Conservation (phyloP, 2,888 invertebrate genomes). For the Uloborus plumipes region DNA sequence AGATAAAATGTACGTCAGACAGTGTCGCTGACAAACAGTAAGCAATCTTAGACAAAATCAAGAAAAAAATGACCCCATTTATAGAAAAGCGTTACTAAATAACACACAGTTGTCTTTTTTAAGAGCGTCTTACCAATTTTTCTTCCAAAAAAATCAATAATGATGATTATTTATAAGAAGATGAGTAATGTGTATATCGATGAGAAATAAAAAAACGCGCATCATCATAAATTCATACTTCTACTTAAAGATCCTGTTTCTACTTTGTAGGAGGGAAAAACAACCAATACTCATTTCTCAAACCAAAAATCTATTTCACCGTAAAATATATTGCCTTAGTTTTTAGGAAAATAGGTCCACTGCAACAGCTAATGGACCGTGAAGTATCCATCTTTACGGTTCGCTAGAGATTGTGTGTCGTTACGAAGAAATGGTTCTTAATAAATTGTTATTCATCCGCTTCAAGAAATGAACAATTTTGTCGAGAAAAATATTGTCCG, state of each 20-base stretch:
- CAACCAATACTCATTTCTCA: slow-evolving; percentile 34
- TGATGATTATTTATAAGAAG: too few species aligned
- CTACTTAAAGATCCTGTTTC: slow-evolving; percentile 9
- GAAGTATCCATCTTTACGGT: slow-evolving; percentile 38
- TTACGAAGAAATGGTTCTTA: slow-evolving; percentile 28
- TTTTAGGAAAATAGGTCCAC: slow-evolving; percentile 39
- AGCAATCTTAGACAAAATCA: too few species aligned
- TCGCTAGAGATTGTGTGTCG: slow-evolving; percentile 20
- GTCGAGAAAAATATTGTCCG: slow-evolving; percentile 42
- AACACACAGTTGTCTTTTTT: too few species aligned
- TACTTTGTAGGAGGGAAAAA: neutral
- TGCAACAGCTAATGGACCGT: slow-evolving; percentile 41
- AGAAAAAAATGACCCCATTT: too few species aligned
- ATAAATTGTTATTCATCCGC: slow-evolving; percentile 50
- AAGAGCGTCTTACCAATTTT: too few species aligned
- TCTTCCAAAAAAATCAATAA: too few species aligned
- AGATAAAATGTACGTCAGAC: too few species aligned
- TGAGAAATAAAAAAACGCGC: too few species aligned
- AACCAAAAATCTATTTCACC: slow-evolving; percentile 41
- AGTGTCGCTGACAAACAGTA: too few species aligned
- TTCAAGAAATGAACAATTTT: slow-evolving; percentile 12
- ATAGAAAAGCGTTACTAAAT: too few species aligned
- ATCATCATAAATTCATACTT: neutral
- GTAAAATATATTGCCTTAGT: slow-evolving; percentile 32
- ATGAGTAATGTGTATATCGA: too few species aligned